These are phyloP conservation scores for Thunnus thynnus DNA, from an alignment of 2,113 vertebrate genomes.

Conservation along the genomic window DNA sequence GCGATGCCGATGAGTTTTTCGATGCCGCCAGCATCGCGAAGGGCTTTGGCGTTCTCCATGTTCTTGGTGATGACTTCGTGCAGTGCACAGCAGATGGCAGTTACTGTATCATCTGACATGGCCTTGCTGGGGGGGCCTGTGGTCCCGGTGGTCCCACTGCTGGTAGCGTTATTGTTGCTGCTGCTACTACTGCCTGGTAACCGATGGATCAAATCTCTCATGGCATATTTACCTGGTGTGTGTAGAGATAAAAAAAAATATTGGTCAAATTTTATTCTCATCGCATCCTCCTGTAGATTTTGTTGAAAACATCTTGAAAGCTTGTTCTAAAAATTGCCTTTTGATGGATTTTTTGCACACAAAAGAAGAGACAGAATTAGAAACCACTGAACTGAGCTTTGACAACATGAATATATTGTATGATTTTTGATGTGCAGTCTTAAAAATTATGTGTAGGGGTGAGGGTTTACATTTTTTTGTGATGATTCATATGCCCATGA, in stretches of 20 bases:
- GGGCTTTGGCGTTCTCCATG: slow-evolving; percentile 99
- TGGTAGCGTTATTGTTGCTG: slow-evolving; percentile 84
- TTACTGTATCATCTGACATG: slow-evolving; percentile 98
- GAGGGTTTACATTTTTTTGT: not conserved
- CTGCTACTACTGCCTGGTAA: slow-evolving; percentile 93
- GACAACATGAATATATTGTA: not conserved
- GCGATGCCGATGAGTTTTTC: slow-evolving; percentile 98
- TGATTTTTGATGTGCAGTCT: not conserved
- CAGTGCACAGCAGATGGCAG: slow-evolving; percentile 97
- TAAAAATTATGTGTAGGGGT: not conserved
- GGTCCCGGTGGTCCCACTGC: slow-evolving; percentile 83
- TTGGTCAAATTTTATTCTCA: slow-evolving; percentile 8
- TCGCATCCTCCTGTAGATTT: not conserved
- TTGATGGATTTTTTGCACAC: slow-evolving; percentile 7
- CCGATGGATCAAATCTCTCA: slow-evolving; percentile 98
- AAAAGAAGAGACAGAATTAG: not conserved
- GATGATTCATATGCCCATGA: not conserved
- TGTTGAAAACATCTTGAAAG: not conserved
- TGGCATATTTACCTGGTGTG: slow-evolving; percentile 95
- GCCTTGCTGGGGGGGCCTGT: slow-evolving; percentile 88
- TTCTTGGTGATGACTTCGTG: slow-evolving; percentile 99
- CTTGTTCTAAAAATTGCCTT: not conserved
- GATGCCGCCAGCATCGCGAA: slow-evolving; percentile 96
- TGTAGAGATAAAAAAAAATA: slow-evolving; percentile 15
- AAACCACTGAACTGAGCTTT: not conserved